A percentile compares a stretch with the other conserved stretches of the same genome.
Conservation (phyloP, 1,140 invertebrate species). For the Hylaeus anthracinus region DNA sequence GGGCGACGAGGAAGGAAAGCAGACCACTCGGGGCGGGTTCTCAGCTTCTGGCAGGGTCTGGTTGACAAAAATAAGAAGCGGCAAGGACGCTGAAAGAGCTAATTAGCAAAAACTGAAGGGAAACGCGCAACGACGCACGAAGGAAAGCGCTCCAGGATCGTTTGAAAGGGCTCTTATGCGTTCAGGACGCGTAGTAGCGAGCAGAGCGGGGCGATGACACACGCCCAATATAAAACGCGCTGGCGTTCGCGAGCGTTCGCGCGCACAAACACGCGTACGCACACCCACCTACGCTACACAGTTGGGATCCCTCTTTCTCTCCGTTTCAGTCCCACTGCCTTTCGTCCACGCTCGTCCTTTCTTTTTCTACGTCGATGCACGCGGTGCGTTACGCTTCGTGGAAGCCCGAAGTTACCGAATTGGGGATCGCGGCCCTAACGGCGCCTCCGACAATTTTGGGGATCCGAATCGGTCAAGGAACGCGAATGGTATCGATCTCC, state of each 20-base stretch:
- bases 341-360: not conserved
- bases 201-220: conserved; percentile 65
- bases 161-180: conserved; percentile 57
- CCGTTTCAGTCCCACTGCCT: not conserved
- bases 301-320: not conserved
- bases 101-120: conserved; percentile 25
- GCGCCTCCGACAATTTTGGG: conserved; percentile 49
- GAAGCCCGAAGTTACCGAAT: conserved; percentile 35
- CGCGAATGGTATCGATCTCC: conserved; percentile 29
- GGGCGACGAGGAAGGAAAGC: not conserved
- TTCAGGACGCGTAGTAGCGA: conserved; percentile 66
- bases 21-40: not conserved
- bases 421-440: conserved; percentile 14
- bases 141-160: conserved; percentile 35
- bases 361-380: conserved; percentile 35
- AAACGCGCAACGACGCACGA: not conserved
- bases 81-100: not conserved
- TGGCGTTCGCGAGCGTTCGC: conserved; percentile 26
- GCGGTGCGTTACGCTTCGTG: conserved; percentile 30
- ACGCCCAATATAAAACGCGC: conserved; percentile 68
- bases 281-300: conserved; percentile 22
- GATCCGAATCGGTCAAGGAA: conserved; percentile 23
- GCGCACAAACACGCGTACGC: conserved; percentile 26
- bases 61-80: not conserved
- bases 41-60: not conserved